Base-by-base conservation (phyloP, 1,140 invertebrate species). In the Heliconius hermathena region DNA sequence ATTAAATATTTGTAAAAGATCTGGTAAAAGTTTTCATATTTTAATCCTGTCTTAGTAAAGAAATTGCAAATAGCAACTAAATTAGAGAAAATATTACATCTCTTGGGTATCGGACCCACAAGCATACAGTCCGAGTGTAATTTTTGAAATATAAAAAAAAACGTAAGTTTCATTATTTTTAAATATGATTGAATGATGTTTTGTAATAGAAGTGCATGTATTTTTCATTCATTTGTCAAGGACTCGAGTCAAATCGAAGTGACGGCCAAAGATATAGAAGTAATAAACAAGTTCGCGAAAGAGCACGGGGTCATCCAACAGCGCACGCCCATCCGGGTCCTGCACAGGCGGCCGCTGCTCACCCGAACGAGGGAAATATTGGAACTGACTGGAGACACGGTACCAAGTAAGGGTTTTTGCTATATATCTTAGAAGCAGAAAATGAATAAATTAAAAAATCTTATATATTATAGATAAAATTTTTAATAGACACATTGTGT, bases 251-350 rank as follows among this genome's bases (percentile, higher is more conserved):
- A 87, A 0, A 46, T 89, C 5, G 89, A 83, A 8, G 93, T 95
- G 20, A 95, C 94, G 1, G 89, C 95, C 26, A 95, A 94, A 70
- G 94, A 95, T 81, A 87, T 97, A 38, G 89, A 95, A 70, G 87
- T 89, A 41, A 90, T 97, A 33, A 95, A 96, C 85, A 89, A 95
- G 8, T 90, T 95, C 81, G 79, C 85, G 1, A 92, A 93, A 82
- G 88, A 88, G 5, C 38, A 74, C 0, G 83, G 73, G 5, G 83
- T 94, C 71, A 95, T 97, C 46, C 82, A 95, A 20, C 98, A 98
- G 89, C 97, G 96, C 87, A 98, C 98, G 1, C 98, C 98, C 1
- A 93, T 99, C 20, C 91, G 98, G 84, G 98, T 99, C 3, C 92
- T 99, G 29, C 98, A 99, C 89, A 94, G 98, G 73, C 94, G 98